Percentiles rank a stretch among this genome's conserved stretches.
Evolutionary conservation across 1,140 invertebrate genomes (phyloP).

Genomic region (Andrena cerasifolii): DNA sequence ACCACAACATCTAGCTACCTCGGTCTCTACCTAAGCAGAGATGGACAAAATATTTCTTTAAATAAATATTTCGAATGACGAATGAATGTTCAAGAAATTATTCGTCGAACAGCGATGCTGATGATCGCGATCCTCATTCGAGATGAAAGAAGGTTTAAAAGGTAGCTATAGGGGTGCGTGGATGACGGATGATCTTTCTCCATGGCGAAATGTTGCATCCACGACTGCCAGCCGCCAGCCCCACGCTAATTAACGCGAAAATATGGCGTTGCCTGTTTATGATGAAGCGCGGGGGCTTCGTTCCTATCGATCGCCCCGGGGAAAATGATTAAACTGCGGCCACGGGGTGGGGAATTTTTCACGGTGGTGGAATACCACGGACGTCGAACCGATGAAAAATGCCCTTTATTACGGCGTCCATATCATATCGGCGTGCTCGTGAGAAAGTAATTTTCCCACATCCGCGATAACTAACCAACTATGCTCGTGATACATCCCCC

Average conservation of each 20-base stretch:
- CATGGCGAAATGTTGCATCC: constrained; percentile 5
- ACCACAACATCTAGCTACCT: no score
- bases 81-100: no score
- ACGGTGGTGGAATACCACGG: neutral
- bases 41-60: no score
- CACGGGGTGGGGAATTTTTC: constrained; percentile 24
- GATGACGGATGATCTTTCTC: constrained; percentile 8
- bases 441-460: no score
- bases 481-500: no score
- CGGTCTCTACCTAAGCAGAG: no score
- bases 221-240: neutral
- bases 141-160: neutral
- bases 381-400: neutral
- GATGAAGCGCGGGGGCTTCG: constrained; percentile 5
- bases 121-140: constrained; percentile 2
- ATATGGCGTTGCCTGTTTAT: constrained; percentile 36
- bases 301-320: constrained; percentile 35
- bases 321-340: constrained; percentile 30
- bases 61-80: no score
- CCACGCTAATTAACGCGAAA: constrained; percentile 33
- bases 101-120: neutral
- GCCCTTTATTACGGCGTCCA: neutral
- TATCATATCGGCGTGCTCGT: neutral
- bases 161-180: no score
- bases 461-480: no score